These are phyloP conservation scores for Bactericera cockerelli DNA, from an alignment of 1,140 invertebrate genomes.

Conservation along the genomic window DNA sequence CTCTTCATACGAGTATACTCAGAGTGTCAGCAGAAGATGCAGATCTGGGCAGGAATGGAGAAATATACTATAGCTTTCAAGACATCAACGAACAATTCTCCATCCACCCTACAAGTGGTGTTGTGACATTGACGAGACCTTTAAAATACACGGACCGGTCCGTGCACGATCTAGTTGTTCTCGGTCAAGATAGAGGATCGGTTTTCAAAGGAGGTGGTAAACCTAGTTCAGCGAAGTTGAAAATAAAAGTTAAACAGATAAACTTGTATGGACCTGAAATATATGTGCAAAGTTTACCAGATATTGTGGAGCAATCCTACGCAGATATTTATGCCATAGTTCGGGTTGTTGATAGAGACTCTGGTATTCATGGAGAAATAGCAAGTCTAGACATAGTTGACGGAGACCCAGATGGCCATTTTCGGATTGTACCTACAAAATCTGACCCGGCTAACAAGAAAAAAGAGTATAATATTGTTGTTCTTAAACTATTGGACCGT, in stretches of 20 bases:
- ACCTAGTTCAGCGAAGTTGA: constrained; percentile 53
- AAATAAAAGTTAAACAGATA: constrained; percentile 62
- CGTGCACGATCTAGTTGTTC: constrained; percentile 55
- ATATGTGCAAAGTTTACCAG: constrained; percentile 55
- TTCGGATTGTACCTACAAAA: constrained; percentile 47
- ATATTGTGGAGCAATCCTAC: constrained; percentile 68
- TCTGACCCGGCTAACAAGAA: constrained; percentile 27
- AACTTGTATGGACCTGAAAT: constrained; percentile 78
- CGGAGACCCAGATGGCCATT: constrained; percentile 75
- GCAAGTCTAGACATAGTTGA: constrained; percentile 68
- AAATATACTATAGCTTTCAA: constrained; percentile 90
- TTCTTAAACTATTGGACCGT: constrained; percentile 57
- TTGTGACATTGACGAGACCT: constrained; percentile 66
- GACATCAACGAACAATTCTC: constrained; percentile 73
- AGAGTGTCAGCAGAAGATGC: constrained; percentile 79
- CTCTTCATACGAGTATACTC: constrained; percentile 59
- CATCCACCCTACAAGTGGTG: constrained; percentile 79
- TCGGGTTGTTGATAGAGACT: constrained; percentile 61
- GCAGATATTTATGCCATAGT: constrained; percentile 82
- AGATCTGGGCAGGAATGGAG: constrained; percentile 82
- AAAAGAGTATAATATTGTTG: constrained; percentile 58
- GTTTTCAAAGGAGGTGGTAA: constrained; percentile 40
- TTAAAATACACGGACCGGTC: constrained; percentile 47
- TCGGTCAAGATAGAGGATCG: constrained; percentile 68
- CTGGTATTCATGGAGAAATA: constrained; percentile 68